Evolutionary conservation across 2,888 invertebrate genomes (phyloP).

Genomic region (Apotomis capreana): DNA sequence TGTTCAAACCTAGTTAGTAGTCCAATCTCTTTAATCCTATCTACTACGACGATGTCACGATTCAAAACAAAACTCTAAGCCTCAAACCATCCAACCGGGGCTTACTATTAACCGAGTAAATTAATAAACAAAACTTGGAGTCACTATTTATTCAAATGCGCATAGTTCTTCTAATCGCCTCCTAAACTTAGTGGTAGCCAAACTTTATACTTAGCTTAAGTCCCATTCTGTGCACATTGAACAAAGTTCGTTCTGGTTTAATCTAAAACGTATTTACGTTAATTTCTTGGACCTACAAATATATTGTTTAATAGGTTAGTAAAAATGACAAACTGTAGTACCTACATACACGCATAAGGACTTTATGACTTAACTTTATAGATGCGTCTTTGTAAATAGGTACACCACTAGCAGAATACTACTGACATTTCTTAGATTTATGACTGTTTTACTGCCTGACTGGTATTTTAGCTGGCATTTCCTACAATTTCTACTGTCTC

Average conservation of each 20-base stretch:
- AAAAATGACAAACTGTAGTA: neutral
- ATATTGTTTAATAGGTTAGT: too few species aligned
- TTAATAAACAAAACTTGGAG: neutral
- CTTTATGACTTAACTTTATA: neutral
- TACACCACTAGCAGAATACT: neutral
- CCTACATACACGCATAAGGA: neutral
- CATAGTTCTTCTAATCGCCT: too few species aligned
- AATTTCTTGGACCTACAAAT: too few species aligned
- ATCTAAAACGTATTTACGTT: too few species aligned
- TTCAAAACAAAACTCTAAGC: conserved; percentile 23
- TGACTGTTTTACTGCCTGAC: conserved; percentile 12
- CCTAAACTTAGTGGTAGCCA: too few species aligned
- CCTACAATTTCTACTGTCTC: conserved; percentile 20
- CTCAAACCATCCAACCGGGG: neutral
- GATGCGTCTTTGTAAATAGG: neutral
- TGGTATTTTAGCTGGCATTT: conserved; percentile 35
- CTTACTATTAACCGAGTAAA: neutral
- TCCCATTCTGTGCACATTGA: too few species aligned
- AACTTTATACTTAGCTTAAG: too few species aligned
- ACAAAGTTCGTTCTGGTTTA: too few species aligned
- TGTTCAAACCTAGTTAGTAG: conserved; percentile 16
- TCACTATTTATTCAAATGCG: too few species aligned
- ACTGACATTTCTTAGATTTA: conserved; percentile 17
- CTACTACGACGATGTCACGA: conserved; percentile 26
- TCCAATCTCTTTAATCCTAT: conserved; percentile 26